These are phyloP conservation scores for Chirona hameri DNA, from an alignment of 2,888 invertebrate species.

Conservation along the genomic window DNA sequence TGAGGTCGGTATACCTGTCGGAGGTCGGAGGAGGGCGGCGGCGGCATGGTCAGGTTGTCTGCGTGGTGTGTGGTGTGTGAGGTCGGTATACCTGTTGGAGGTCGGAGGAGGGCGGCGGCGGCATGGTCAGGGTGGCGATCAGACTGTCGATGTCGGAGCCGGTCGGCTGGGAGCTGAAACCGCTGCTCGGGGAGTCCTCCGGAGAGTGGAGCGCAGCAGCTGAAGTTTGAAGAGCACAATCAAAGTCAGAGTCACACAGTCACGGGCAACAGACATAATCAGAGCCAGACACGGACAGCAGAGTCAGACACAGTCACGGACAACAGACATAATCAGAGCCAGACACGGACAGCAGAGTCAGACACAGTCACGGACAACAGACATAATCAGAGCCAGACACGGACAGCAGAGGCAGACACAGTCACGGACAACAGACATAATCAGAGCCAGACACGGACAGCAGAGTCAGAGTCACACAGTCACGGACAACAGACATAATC, in stretches of 20 bases:
- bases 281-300: no score
- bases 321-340: no score
- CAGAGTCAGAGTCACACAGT: neutral
- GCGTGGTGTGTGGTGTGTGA: no score
- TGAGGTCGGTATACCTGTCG: conserved; percentile 12
- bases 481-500: neutral
- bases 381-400: neutral
- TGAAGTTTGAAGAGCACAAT: neutral
- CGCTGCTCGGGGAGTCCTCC: conserved; percentile 1
- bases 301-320: neutral
- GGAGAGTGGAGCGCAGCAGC: neutral
- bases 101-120: conserved; percentile 59
- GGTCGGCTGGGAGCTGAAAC: conserved; percentile 33
- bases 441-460: no score
- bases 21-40: conserved; percentile 56
- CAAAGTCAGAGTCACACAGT: neutral
- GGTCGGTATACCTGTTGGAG: conserved; percentile 29
- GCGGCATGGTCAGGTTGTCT: conserved; percentile 70
- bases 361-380: no score
- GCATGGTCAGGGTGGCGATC: conserved; percentile 74
- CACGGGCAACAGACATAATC: neutral
- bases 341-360: no score
- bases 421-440: neutral
- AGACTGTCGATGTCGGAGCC: conserved; percentile 69
- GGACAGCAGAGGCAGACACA: no score